Conservation (phyloP, 2,113 vertebrate species). For the Orientallactaga bullata region DNA sequence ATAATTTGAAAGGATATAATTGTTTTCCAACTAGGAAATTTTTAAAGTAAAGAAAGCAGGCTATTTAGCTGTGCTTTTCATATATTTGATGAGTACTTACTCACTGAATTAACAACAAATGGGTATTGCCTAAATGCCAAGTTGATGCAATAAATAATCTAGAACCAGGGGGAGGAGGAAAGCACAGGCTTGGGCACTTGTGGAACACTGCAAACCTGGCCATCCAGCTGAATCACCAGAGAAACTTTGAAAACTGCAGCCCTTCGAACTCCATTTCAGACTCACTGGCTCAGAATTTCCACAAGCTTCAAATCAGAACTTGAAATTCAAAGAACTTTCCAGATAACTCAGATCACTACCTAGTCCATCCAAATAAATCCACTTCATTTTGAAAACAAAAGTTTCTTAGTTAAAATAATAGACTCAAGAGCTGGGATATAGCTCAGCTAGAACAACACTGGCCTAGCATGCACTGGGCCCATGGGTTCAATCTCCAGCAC, state of each 20-base stretch:
- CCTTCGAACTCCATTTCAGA: background rate
- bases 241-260: background rate
- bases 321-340: background rate
- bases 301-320: background rate
- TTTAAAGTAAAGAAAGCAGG: background rate
- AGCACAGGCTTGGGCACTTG: background rate
- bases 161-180: background rate
- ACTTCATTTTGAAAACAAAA: slow-evolving; percentile 9
- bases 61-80: background rate
- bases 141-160: background rate
- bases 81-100: background rate
- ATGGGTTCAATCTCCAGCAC: too few species aligned
- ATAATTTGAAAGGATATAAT: background rate
- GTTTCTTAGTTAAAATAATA: background rate
- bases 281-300: background rate
- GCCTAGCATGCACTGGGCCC: too few species aligned
- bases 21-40: background rate
- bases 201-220: background rate
- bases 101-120: background rate
- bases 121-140: background rate
- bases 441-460: too few species aligned
- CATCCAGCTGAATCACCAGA: background rate
- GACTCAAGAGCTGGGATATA: too few species aligned
- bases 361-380: background rate
- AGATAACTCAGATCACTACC: background rate